These are phyloP conservation scores for Andricus grossulariae DNA, from an alignment of 1,140 invertebrate genomes.

Conservation along the genomic window DNA sequence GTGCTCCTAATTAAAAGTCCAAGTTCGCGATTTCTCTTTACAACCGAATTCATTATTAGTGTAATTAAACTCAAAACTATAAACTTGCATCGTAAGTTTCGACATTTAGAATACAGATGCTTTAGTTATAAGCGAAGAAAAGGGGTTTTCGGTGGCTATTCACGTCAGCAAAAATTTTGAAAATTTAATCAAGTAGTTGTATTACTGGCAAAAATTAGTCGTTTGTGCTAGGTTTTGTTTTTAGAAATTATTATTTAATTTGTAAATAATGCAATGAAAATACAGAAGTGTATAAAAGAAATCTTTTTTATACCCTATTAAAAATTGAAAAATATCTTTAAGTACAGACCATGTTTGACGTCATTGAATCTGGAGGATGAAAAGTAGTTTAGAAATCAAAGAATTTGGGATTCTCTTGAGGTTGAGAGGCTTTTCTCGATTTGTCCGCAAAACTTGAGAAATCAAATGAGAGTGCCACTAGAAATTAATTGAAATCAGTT, in stretches of 20 bases:
- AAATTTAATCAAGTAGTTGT: no score
- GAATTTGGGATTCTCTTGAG: background rate
- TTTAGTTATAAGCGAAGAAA: background rate
- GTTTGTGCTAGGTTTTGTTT: no score
- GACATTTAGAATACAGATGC: background rate
- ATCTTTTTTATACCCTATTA: background rate
- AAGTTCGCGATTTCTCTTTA: slow-evolving; percentile 5
- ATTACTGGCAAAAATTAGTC: no score
- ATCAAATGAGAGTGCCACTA: slow-evolving; percentile 8
- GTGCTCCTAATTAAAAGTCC: background rate
- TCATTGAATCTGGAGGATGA: background rate
- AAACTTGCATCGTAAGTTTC: background rate
- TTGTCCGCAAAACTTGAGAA: background rate
- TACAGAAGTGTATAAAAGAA: no score
- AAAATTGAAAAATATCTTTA: background rate
- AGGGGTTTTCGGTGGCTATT: no score
- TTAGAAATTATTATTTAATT: no score
- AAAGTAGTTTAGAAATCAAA: background rate
- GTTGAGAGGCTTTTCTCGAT: slow-evolving; percentile 1
- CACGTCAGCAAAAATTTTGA: no score
- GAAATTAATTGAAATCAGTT: slow-evolving; percentile 27
- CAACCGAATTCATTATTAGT: background rate
- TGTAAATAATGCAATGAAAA: background rate
- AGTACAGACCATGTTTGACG: background rate
- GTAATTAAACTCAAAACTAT: background rate